Evolutionary conservation across 2,113 vertebrate genomes (phyloP).

Genomic region (Salvator merianae): DNA sequence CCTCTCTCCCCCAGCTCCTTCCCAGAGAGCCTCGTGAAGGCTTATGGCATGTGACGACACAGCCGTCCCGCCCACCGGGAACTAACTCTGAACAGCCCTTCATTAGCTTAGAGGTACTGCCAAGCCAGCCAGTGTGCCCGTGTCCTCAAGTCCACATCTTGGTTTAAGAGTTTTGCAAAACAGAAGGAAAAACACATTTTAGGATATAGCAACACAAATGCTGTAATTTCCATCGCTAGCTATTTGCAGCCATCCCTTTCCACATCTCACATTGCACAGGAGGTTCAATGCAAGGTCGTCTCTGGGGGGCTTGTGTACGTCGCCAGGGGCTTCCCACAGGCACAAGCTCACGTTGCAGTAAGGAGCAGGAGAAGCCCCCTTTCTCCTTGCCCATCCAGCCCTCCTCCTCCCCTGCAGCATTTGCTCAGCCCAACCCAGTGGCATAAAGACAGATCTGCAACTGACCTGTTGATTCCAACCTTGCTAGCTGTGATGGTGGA

Average conservation of each 20-base stretch:
- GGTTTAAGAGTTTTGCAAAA: slow-evolving; percentile 18
- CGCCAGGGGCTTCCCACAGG: slow-evolving; percentile 75
- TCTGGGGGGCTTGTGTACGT: slow-evolving; percentile 68
- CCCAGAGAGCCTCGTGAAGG: slow-evolving; percentile 40
- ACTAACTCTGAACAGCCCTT: slow-evolving; percentile 35
- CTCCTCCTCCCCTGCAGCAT: slow-evolving; percentile 68
- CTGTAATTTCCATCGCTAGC: slow-evolving; percentile 68
- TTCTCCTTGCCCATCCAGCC: slow-evolving; percentile 56
- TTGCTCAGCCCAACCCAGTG: slow-evolving; percentile 76
- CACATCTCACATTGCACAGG: slow-evolving; percentile 72
- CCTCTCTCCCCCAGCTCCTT: slow-evolving; percentile 19
- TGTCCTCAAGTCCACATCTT: slow-evolving; percentile 28
- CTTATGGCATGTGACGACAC: not conserved
- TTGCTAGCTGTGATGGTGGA: slow-evolving; percentile 66
- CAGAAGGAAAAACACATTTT: slow-evolving; percentile 20
- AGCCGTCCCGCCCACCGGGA: slow-evolving; percentile 32
- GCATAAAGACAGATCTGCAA: slow-evolving; percentile 68
- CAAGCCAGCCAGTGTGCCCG: slow-evolving; percentile 21
- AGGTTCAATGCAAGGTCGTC: slow-evolving; percentile 72
- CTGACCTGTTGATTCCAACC: slow-evolving; percentile 75
- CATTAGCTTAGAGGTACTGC: slow-evolving; percentile 16
- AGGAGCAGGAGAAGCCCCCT: slow-evolving; percentile 72
- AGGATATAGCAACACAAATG: slow-evolving; percentile 46
- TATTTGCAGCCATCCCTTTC: slow-evolving; percentile 62
- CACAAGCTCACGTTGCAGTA: slow-evolving; percentile 78